Base-by-base conservation (phyloP, 2,113 vertebrate genomes). In the Etheostoma spectabile region DNA sequence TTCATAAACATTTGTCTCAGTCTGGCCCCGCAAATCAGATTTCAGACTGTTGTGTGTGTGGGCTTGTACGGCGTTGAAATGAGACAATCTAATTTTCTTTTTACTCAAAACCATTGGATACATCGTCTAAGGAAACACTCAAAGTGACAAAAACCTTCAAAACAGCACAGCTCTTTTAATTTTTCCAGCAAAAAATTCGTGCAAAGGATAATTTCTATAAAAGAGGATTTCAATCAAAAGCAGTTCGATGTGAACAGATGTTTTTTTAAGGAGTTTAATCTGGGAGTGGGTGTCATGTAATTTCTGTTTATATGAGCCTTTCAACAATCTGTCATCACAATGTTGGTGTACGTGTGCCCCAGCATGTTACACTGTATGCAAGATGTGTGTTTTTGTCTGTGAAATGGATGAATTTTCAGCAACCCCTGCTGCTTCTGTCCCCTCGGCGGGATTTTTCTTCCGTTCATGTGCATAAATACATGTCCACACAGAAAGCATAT, bases 391-490 rank as follows among this genome's bases (percentile, higher is more conserved):
- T 64, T 86, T 62, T 53, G 70, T 69, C 55, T 62, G 56, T 48
- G 62, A 61, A 86, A 84, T 65, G 19, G 62, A 77, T 80, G 69
- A 49, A 79, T 85, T 67, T 79, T 79, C 48, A 70, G 66, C 63
- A 16, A 15, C 10, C 38, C 48, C 67, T 15, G 2, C 80, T 52
- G 70, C n/a, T 35, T 24, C 14, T 49, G 27, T 63, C 45, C 70
- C 21, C 27, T 2, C 18, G 51, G 80, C 1, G n/a, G 59, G 56
- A 76, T 74, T 68, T 75, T 64, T 67, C 55, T 59, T 76, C 55
- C 49, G 59, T 86, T 83, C 49, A 48, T 57, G 59, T 56, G 67
- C 77, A 91, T 74, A 80, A 89, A 90, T 88, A 82, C 35, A 72
- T 35, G 80, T 85, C 65, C 57, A 64, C 33, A 42, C 35, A 57